Evolutionary conservation across 1,140 invertebrate genomes (phyloP), one percentile per base, ranked within the genome.

Genomic region (Campodea augens): DNA sequence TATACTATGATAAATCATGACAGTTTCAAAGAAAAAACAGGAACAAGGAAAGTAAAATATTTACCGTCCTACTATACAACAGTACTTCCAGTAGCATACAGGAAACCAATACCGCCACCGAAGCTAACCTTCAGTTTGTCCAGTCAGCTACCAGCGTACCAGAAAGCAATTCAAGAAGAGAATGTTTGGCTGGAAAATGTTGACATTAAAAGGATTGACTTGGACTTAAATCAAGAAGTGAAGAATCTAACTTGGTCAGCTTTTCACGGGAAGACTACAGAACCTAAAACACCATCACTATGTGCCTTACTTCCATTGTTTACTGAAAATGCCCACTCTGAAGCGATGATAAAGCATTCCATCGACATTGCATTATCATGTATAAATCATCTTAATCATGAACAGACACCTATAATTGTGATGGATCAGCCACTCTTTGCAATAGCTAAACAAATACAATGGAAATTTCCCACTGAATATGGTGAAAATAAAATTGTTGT

Each of bases 401-500:
- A 45, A 1, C 51, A 55, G 20, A 20, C 41, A 21, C 47, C 49
- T 25, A 25, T 45, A 3, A 24, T 46, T 19, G 23, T 39, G 13
- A 19, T 43, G 3, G 49, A 51, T 23, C 47, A 51, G 20, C 49
- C 38, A 22, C 7, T 54, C 3, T 54, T 47, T 32, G 46, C 46
- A 10, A 5, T 51, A n/a, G 48, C 41, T 32, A 52, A 54, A 24
- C 36, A 49, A 19, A 46, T 52, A 10, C 49, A 52, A 32, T 52
- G 51, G 48, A 25, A 43, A 12, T 53, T 49, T 43, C 49, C 51
- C 5, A 13, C 46, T 12, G 10, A 1, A 25, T 50, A 49, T 48
- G 52, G 48, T 22, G 50, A 56, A 24, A 29, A 51, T n/a, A 42
- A 48, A 19, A 49, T 48, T 41, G 23, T 52, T 13, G 25, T 50